Evolutionary conservation across 1,140 invertebrate species (phyloP).

Genomic region (Eumaeus atala): DNA sequence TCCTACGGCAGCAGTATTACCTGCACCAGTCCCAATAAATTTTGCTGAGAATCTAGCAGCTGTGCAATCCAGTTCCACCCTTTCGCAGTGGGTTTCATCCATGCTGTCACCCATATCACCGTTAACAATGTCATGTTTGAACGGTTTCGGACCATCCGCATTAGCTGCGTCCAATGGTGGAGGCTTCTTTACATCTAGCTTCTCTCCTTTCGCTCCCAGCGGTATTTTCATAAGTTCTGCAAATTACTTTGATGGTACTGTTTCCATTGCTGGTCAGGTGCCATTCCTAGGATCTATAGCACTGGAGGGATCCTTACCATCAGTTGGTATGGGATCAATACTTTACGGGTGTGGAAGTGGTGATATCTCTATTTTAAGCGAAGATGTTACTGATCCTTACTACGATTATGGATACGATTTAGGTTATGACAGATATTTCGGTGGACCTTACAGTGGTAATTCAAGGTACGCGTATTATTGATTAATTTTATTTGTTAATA

Average conservation of each 20-base stretch:
- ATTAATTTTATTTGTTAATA: too few species aligned
- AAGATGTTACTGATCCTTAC: conserved; percentile 12
- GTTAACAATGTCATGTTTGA: background rate
- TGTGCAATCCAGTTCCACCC: background rate
- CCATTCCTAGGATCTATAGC: conserved; percentile 39
- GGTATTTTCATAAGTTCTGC: conserved; percentile 30
- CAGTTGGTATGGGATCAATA: conserved; percentile 27
- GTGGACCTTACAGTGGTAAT: background rate
- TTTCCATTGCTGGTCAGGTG: conserved; percentile 32
- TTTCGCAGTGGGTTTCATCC: background rate
- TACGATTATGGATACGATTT: background rate
- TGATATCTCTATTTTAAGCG: conserved; percentile 27
- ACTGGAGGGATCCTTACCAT: conserved; percentile 35
- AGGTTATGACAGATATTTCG: background rate
- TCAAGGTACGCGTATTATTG: too few species aligned
- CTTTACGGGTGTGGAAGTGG: conserved; percentile 36
- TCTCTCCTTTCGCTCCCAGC: conserved; percentile 24
- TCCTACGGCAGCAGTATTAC: background rate
- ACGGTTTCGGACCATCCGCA: background rate
- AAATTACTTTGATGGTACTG: conserved; percentile 31
- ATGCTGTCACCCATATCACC: background rate
- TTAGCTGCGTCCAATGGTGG: conserved; percentile 10
- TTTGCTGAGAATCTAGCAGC: background rate
- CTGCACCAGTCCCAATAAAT: background rate
- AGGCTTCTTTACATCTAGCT: conserved; percentile 23